These are phyloP conservation scores for Tethea ocularis DNA, from an alignment of 2,888 invertebrate species.

Conservation along the genomic window DNA sequence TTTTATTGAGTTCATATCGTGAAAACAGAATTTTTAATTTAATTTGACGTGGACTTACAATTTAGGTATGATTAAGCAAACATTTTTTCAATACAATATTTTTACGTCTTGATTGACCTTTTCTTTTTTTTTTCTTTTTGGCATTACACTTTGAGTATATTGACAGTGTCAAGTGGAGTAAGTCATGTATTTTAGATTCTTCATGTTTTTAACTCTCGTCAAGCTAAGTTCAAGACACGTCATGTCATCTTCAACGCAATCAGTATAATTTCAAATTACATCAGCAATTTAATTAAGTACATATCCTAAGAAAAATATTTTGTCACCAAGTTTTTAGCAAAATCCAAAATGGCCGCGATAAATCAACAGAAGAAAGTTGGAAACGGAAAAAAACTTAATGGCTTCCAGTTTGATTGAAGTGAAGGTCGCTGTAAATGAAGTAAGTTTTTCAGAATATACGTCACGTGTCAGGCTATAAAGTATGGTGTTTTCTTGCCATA, in stretches of 20 bases:
- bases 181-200: no score
- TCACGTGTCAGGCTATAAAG: slow-evolving; percentile 5
- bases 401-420: slow-evolving; percentile 30
- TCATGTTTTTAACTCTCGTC: no score
- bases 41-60: not conserved
- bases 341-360: slow-evolving; percentile 23
- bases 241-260: no score
- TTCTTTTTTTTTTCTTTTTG: no score
- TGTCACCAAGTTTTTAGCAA: slow-evolving; percentile 16
- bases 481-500: not conserved
- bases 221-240: no score
- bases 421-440: slow-evolving; percentile 17
- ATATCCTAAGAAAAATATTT: slow-evolving; percentile 1
- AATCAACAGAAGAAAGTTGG: slow-evolving; percentile 32
- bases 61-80: not conserved
- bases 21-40: not conserved
- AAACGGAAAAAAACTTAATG: slow-evolving; percentile 34
- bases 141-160: no score
- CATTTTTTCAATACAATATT: no score
- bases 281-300: slow-evolving; percentile 10
- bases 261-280: slow-evolving; percentile 10
- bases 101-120: no score
- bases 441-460: slow-evolving; percentile 6
- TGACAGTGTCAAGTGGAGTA: no score
- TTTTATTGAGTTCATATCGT: slow-evolving; percentile 27